A percentile compares a stretch with the other conserved stretches of the same genome.
phyloP scores from a whole-genome alignment of 2,888 invertebrate genomes.

The Drosophila falleni region DNA sequence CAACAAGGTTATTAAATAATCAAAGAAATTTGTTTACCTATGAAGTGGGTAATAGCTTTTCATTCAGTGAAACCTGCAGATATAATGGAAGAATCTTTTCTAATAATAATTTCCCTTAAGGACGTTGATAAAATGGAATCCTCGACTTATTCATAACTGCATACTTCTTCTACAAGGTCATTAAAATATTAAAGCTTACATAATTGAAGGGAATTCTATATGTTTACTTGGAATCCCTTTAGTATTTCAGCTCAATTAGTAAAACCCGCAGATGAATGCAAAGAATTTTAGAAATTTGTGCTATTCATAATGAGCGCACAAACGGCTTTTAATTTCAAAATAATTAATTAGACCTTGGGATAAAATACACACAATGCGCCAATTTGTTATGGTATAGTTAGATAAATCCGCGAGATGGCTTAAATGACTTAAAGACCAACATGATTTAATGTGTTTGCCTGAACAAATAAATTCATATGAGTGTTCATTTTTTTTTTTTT shows the following conservation, averaged over 20 bases:
- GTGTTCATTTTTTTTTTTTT: conserved; percentile 7
- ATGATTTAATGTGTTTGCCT: conserved; percentile 39
- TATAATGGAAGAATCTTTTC: background rate
- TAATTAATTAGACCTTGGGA: conserved; percentile 45
- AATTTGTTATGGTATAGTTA: conserved; percentile 25
- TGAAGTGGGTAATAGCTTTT: background rate
- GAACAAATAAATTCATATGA: conserved; percentile 1
- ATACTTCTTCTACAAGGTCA: background rate
- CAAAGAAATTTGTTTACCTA: background rate
- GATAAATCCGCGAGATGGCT: conserved; percentile 10
- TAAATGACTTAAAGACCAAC: conserved; percentile 23
- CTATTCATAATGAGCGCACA: conserved; percentile 46
- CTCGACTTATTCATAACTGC: background rate
- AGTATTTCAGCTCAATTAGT: conserved; percentile 38
- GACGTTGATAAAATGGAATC: background rate
- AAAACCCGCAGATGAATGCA: conserved; percentile 35
- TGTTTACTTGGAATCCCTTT: conserved; percentile 14
- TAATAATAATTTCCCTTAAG: background rate
- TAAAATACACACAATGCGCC: conserved; percentile 32
- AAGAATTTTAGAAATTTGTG: conserved; percentile 22
- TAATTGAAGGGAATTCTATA: conserved; percentile 4
- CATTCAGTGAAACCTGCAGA: background rate
- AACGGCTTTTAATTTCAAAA: conserved; percentile 24
- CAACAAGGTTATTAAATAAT: no score
- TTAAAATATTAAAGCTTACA: background rate